Conservation (phyloP, 2,797 vertebrate species). For the Aphelocoma californica region DNA sequence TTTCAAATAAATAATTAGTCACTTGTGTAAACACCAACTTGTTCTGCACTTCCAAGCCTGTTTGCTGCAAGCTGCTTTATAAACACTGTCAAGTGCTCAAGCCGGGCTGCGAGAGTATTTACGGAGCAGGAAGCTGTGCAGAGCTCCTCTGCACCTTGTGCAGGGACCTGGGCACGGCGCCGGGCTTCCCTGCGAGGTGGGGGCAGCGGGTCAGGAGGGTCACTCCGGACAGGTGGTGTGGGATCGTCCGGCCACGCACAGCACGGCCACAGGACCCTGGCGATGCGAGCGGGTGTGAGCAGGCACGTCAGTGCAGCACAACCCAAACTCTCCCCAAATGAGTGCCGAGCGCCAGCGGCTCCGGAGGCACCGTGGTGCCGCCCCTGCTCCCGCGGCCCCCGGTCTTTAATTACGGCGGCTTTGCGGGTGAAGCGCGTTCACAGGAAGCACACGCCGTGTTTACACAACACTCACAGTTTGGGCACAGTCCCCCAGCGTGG, state of each 20-base stretch:
- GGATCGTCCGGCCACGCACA: fast-evolving
- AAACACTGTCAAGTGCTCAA: constrained; percentile 71
- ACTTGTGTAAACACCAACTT: constrained; percentile 50
- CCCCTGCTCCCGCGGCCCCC: not conserved
- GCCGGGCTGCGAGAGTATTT: constrained; percentile 56
- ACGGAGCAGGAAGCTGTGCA: not conserved
- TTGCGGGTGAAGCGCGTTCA: not conserved
- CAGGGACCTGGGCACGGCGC: fast-evolving
- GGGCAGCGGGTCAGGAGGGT: not conserved
- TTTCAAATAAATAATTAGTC: constrained; percentile 65
- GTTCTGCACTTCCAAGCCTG: constrained; percentile 69
- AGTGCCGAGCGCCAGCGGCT: not conserved
- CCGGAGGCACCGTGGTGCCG: fast-evolving
- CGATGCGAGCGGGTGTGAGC: not conserved
- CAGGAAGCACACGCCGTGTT: constrained; percentile 5
- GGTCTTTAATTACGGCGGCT: not conserved
- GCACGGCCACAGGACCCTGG: not conserved
- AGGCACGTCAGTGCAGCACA: fast-evolving
- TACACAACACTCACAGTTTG: constrained; percentile 6
- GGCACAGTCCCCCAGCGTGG: not conserved
- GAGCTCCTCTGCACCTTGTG: fast-evolving
- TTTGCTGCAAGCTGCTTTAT: constrained; percentile 45
- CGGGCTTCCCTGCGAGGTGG: not conserved
- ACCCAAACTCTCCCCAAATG: fast-evolving
- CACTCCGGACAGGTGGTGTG: fast-evolving